Evolutionary conservation across 2,797 vertebrate genomes (phyloP), one percentile per base, ranked within the genome.

Genomic region (Parambassis ranga): DNA sequence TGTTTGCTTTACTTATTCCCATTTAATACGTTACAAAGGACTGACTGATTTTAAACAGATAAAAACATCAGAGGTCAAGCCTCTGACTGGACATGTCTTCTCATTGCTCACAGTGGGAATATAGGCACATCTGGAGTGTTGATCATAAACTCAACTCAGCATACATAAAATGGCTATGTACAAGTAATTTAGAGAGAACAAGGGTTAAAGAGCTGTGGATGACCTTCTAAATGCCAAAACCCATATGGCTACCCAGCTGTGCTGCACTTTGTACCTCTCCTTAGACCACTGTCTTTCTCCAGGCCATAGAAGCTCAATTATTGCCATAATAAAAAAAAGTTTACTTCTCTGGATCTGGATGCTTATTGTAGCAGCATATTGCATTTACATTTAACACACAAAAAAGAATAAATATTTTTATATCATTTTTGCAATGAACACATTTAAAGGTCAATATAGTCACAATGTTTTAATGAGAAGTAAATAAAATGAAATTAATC

Each of bases 171-270:
- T 26, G 3, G 8, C 30, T 37, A 14, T 14, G 4, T 68, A 22
- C 6, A 24, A 37, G 26, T 7, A 31, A 47, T 26, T 16, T 9
- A 4, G 10, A 7, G 6, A 28, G 41, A 56, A 35, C 2, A 0
- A 19, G 7, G 35, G 8, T 51, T 42, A 20, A 52, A 46, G 11
- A 14, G 39, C 48, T 42, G 28, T 19, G 39, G 19, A 5, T 77
- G 41, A 77, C 49, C 46, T 55, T 37, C n/a, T 41, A 16, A 15
- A 26, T 13, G 28, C 33, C 39, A 7, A 24, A 57, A 32, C 10
- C 43, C 35, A 23, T 18, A 55, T 20, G 58, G 52, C 41, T 41
- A 15, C 6, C 14, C 48, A 63, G 58, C 49, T 71, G 60, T 59
- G 53, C 52, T 15, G 22, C 6, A 3, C 35, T 38, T 14, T 44